Evolutionary conservation across 2,113 vertebrate species (phyloP), one percentile per base, ranked within the genome.

Genomic region (Entelurus aequoreus): DNA sequence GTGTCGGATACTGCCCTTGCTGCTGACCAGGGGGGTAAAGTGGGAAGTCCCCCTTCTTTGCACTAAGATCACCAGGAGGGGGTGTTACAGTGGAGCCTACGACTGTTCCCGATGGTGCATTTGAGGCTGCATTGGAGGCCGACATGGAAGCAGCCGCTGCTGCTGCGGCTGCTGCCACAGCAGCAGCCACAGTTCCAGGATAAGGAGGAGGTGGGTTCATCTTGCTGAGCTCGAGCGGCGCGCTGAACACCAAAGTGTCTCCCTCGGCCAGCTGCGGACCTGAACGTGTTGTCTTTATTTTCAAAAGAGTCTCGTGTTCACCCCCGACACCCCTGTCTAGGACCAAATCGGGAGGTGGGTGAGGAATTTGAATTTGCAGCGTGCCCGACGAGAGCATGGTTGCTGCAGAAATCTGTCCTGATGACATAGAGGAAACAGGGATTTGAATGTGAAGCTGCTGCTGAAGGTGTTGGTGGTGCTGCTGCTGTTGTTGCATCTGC

Each of bases 121-220:
- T 70, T n/a, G 81, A 67, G n/a, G 81, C 56, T n/a, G 77, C 48
- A n/a, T 73, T 6, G 6, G 75, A 64, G 5, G 88, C 0, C 48
- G 89, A 76, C 67, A 90, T 2, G 42, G 92, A 35, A 0, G 90
- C 78, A 3, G 92, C 72, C 4, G 87, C 78, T 0, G 92, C 74
- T 2, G 87, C 76, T 6, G 81, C 85, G 6, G 86, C 84, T 1
- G 53, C 53, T 15, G 37, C 58, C 0, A 90, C 90, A 0, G 92
- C 88, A 0, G 92, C 87, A 0, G 93, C 89, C 60, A 93, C 92
- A 5, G 93, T 94, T 21, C 94, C 94, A 0, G 94, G 94, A 59
- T 94, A 94, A 0, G 94, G 94, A 0, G 95, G 93, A 0, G 94
- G 94, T 0, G 94, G 93, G 69, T 94, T 96, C 89, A 97, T 90